Percentiles rank a stretch among this genome's conserved stretches.
Evolutionary conservation across 2,797 vertebrate species (phyloP).

Genomic region (Rhabdomys pumilio): DNA sequence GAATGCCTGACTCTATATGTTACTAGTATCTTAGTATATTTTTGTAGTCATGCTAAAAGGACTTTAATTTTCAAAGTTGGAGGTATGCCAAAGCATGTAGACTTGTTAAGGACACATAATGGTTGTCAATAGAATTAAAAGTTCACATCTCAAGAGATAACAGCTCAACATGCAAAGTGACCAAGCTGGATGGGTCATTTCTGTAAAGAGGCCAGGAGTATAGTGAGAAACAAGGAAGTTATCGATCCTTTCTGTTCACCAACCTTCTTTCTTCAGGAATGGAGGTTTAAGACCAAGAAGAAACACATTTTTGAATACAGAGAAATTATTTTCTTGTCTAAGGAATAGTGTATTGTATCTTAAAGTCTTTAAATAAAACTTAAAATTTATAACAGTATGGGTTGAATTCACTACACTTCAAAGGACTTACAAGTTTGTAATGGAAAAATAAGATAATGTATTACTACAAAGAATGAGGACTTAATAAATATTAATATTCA

Average conservation of each 20-base stretch:
- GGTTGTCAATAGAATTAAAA: neutral
- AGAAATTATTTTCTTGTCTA: neutral
- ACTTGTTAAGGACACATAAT: neutral
- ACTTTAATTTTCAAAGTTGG: neutral
- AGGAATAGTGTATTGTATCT: neutral
- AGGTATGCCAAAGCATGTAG: neutral
- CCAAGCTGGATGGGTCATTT: neutral
- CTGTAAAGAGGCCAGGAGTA: neutral
- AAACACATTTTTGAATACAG: neutral
- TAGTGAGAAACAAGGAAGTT: neutral
- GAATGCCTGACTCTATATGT: neutral
- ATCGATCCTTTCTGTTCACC: neutral
- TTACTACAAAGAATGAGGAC: slow-evolving; percentile 37
- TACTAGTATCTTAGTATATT: neutral
- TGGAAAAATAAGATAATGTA: slow-evolving; percentile 2
- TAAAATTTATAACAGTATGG: slow-evolving; percentile 16
- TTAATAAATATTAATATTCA: slow-evolving; percentile 27
- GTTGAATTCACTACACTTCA: slow-evolving; percentile 28
- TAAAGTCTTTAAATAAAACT: slow-evolving; percentile 36
- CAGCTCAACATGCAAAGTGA: too few relatives aligned
- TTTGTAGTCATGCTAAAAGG: neutral
- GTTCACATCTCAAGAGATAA: neutral
- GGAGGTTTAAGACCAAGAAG: neutral
- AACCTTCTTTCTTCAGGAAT: slow-evolving; percentile 1
- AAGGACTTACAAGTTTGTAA: neutral